Conservation (phyloP, 2,797 vertebrate species). For the Mus caroli region DNA sequence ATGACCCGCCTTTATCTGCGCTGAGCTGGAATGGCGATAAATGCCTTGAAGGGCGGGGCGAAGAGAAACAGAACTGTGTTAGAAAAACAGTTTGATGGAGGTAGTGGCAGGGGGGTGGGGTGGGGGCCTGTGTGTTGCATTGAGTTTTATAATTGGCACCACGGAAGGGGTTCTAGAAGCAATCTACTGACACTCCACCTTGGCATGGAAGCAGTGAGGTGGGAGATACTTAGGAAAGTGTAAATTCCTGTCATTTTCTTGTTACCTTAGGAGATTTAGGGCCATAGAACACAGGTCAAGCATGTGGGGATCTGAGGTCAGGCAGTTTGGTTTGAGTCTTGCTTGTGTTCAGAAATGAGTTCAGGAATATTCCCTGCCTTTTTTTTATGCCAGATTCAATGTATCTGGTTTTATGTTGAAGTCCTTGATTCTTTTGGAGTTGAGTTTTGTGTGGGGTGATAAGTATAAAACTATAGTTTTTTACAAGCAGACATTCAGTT, state of each 20-base stretch:
- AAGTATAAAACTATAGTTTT: background rate
- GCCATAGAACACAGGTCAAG: background rate
- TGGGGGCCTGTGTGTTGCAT: background rate
- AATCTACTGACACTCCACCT: background rate
- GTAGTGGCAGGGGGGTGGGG: background rate
- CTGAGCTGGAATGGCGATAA: background rate
- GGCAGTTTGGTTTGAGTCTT: background rate
- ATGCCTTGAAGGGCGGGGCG: background rate
- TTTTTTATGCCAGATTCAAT: background rate
- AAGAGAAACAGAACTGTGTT: background rate
- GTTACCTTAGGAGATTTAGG: background rate
- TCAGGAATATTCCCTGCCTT: background rate
- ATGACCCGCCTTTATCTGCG: constrained; percentile 34
- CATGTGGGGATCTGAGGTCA: background rate
- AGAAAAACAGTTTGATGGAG: background rate
- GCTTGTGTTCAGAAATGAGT: background rate
- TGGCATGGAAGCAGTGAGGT: no score
- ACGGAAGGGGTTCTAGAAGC: background rate
- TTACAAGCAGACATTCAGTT: background rate
- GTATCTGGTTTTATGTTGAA: background rate
- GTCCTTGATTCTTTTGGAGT: background rate
- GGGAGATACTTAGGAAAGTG: background rate
- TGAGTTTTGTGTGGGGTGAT: background rate
- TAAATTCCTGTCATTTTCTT: background rate
- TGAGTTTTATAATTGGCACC: background rate